These are phyloP conservation scores for Tenthredo scrophulariae DNA, from an alignment of 2,888 invertebrate species.

Conservation along the genomic window DNA sequence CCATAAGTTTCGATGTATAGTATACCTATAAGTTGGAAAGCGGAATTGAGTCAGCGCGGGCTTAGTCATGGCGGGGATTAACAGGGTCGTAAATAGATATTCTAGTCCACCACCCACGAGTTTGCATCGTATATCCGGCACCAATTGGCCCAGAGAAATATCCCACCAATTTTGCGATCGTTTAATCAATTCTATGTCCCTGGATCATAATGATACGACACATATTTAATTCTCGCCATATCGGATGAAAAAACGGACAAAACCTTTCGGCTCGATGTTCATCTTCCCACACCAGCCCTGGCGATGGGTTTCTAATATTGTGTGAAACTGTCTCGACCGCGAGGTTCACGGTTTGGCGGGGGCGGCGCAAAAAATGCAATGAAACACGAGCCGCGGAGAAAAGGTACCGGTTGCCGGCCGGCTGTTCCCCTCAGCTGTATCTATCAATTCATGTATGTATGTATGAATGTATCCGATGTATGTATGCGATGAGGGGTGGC, in stretches of 20 bases:
- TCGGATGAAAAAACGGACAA: not conserved
- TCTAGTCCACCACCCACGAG: conserved; percentile 22
- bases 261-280: not conserved
- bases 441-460: not conserved
- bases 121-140: conserved; percentile 1
- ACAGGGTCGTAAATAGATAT: conserved; percentile 36
- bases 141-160: not conserved
- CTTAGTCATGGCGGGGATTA: conserved; percentile 21
- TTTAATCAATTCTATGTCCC: not conserved
- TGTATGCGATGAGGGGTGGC: not conserved
- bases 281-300: not conserved
- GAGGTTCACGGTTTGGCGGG: not conserved
- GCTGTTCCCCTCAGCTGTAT: conserved; percentile 10
- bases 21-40: conserved; percentile 19
- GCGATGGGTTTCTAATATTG: not conserved
- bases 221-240: not conserved
- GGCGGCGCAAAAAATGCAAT: conserved; percentile 33
- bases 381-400: conserved; percentile 21
- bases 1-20: not conserved
- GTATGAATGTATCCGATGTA: not conserved
- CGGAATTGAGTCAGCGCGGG: conserved; percentile 24
- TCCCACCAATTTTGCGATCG: not conserved
- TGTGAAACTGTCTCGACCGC: conserved; percentile 2
- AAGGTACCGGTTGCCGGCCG: conserved; percentile 50
- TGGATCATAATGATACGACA: not conserved